Base-by-base conservation (phyloP, 1,140 invertebrate genomes). In the Apis laboriosa region DNA sequence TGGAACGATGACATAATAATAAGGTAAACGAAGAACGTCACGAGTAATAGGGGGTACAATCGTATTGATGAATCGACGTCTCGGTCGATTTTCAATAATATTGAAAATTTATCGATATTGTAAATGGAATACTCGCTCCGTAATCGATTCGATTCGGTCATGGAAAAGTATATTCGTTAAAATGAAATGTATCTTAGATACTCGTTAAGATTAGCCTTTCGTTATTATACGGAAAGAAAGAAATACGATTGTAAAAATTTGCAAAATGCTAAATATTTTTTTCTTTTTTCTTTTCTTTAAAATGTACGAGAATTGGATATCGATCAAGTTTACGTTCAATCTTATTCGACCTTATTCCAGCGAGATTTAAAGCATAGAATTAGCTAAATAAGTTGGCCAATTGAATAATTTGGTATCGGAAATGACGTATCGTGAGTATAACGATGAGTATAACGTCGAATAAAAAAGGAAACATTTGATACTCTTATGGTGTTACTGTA, bases 401-500 rank as follows among this genome's bases (percentile, higher is more conserved):
- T 4, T n/a, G 5, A 24, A 19, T 61, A 60, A n/a, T 60, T 63
- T 63, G 9, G 13, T 70, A 24, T 24, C n/a, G 34, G 21, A 21
- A 71, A 68, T 63, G 63, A 80, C 11, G 28, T 28, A 78, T 77
- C n/a, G 49, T 64, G 73, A 70, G 58, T 73, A 58, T 61, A 79
- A 64, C n/a, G 73, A 77, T 80, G 73, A 64, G 15, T 34, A n/a
- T n/a, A n/a, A n/a, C n/a, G 64, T 84, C 77, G 68, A 71, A 88
- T 72, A 34, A n/a, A 66, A 53, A 53, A n/a, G 34, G 0, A 0
- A 56, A 56, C 19, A 56, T n/a, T 28, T 56, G 70, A 49, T 86
- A 60, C n/a, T 77, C 58, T n/a, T 68, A 72, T 53, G 61, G 63
- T 66, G 79, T 64, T 60, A n/a, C 53, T 82, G 55, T 82, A 87